These are phyloP conservation scores for Colletes collaris DNA, from an alignment of 2,888 invertebrate genomes.

Conservation along the genomic window DNA sequence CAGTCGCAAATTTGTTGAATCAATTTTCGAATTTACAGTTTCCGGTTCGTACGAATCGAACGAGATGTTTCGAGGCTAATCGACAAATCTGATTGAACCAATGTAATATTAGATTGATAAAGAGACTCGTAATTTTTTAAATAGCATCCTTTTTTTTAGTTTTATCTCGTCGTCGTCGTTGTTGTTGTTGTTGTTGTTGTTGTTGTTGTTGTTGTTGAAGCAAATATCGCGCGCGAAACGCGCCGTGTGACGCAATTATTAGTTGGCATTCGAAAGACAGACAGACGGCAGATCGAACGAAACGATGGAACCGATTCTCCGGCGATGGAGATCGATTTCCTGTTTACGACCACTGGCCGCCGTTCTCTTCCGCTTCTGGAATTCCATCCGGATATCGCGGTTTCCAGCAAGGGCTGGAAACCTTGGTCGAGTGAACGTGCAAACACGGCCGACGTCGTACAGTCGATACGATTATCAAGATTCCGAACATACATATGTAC, in stretches of 20 bases:
- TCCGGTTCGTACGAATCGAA: constrained; percentile 23
- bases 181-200: too few species aligned
- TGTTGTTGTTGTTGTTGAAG: too few species aligned
- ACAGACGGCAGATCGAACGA: constrained; percentile 62
- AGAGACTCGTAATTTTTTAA: too few species aligned
- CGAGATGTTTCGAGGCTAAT: too few species aligned
- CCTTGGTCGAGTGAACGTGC: not conserved
- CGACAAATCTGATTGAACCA: too few species aligned
- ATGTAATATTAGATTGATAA: too few species aligned
- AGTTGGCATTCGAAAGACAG: constrained; percentile 43
- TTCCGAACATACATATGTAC: not conserved
- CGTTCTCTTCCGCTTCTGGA: constrained; percentile 60
- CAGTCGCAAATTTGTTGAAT: constrained; percentile 53
- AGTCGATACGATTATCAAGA: not conserved
- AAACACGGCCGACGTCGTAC: not conserved
- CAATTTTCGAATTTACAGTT: constrained; percentile 39
- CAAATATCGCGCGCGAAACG: not conserved
- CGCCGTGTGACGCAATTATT: constrained; percentile 47
- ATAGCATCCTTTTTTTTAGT: too few species aligned
- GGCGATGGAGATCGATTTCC: constrained; percentile 74
- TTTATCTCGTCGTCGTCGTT: too few species aligned
- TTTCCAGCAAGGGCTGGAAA: constrained; percentile 52
- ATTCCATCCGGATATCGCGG: constrained; percentile 61
- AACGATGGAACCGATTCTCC: constrained; percentile 73
- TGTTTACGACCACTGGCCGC: constrained; percentile 64